Conservation (phyloP, 2,797 vertebrate species). For the Paramormyrops hopkinsi region DNA sequence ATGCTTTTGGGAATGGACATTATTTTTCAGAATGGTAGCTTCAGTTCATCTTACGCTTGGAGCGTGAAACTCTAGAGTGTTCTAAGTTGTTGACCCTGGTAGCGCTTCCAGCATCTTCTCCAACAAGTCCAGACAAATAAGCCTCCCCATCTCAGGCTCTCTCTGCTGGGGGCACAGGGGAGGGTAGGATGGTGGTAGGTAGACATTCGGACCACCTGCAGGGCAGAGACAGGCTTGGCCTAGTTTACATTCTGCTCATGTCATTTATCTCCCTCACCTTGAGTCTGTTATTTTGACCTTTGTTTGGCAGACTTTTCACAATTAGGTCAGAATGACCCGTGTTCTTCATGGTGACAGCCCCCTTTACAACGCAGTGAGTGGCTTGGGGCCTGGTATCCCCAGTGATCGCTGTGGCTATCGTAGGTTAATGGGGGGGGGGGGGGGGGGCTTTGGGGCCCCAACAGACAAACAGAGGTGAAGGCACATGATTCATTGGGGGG, state of each 20-base stretch:
- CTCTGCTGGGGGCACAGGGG: neutral
- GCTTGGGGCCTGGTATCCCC: constrained; percentile 16
- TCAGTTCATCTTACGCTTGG: neutral
- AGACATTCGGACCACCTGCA: neutral
- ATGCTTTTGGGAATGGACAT: neutral
- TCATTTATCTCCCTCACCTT: neutral
- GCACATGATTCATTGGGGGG: neutral
- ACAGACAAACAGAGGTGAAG: neutral
- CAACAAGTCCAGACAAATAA: neutral
- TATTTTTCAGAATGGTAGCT: neutral
- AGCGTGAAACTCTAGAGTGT: neutral
- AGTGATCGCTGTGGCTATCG: neutral
- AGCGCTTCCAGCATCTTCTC: neutral
- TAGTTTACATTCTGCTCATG: neutral
- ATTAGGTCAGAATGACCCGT: constrained; percentile 21
- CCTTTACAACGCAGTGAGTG: constrained; percentile 17
- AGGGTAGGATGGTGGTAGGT: neutral
- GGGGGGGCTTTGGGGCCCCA: neutral
- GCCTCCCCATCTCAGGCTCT: neutral
- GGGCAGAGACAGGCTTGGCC: neutral
- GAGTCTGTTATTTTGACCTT: constrained; percentile 28
- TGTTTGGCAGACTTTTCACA: constrained; percentile 30
- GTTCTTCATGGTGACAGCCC: constrained; percentile 29
- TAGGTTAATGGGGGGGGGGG: constrained; percentile 23
- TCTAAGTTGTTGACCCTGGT: neutral